Evolutionary conservation across 1,140 invertebrate genomes (phyloP).

Genomic region (Galendromus occidentalis): DNA sequence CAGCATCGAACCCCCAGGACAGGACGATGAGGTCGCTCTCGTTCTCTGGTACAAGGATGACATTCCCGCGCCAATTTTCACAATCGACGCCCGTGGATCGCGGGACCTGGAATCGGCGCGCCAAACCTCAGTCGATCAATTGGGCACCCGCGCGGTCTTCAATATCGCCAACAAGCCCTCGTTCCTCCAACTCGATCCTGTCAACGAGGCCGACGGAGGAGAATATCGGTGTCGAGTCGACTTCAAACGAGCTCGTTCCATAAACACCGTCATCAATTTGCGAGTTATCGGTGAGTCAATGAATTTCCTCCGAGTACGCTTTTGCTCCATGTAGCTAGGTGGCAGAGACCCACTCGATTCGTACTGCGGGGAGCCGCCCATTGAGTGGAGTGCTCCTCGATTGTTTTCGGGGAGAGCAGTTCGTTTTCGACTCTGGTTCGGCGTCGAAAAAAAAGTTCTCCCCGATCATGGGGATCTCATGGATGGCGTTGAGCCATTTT

Average conservation of each 20-base stretch:
- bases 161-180: slow-evolving; percentile 35
- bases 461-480: no score
- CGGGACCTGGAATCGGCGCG: slow-evolving; percentile 15
- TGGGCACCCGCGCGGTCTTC: slow-evolving; percentile 21
- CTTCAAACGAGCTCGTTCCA: slow-evolving; percentile 67
- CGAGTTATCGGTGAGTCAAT: slow-evolving; percentile 65
- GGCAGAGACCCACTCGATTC: no score
- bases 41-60: slow-evolving; percentile 70
- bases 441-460: no score
- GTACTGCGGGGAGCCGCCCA: no score
- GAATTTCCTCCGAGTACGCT: not conserved
- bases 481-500: no score
- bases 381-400: no score
- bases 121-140: slow-evolving; percentile 17
- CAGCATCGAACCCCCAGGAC: slow-evolving; percentile 48
- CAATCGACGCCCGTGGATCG: slow-evolving; percentile 20
- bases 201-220: slow-evolving; percentile 59
- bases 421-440: no score
- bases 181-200: slow-evolving; percentile 50
- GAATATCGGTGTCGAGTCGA: slow-evolving; percentile 71
- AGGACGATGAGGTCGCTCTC: slow-evolving; percentile 64
- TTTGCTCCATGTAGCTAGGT: no score
- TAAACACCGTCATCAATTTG: slow-evolving; percentile 69
- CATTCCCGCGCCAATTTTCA: slow-evolving; percentile 62
- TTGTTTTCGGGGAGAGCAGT: no score